phyloP scores from a whole-genome alignment of 2,113 vertebrate species.

The Sander lucioperca region DNA sequence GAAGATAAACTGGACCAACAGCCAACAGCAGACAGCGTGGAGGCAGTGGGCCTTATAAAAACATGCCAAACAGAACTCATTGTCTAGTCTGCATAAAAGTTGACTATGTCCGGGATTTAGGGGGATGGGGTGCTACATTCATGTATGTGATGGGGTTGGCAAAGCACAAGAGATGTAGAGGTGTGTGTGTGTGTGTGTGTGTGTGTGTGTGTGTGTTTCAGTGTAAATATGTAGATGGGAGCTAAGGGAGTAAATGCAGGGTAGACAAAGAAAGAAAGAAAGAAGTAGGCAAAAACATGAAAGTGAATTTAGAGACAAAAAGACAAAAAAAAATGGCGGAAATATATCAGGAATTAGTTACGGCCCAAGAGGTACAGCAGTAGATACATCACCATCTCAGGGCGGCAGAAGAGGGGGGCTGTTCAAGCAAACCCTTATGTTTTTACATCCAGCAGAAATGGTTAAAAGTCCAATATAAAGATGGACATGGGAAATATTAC shows the following conservation, averaged over 20 bases:
- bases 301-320: conserved; percentile 46
- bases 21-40: conserved; percentile 21
- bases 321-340: conserved; percentile 39
- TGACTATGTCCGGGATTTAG: conserved; percentile 12
- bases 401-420: conserved; percentile 6
- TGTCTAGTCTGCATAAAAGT: conserved; percentile 48
- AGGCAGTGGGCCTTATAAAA: conserved; percentile 18
- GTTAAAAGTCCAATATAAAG: conserved; percentile 24
- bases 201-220: not conserved
- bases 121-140: not conserved
- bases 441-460: conserved; percentile 33
- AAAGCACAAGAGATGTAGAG: conserved; percentile 5
- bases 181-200: not conserved
- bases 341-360: conserved; percentile 48
- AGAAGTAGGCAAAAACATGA: conserved; percentile 14
- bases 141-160: conserved; percentile 14
- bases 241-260: not conserved
- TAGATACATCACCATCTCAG: conserved; percentile 48
- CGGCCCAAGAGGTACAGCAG: conserved; percentile 27
- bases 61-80: conserved; percentile 30
- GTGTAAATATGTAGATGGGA: conserved; percentile 21
- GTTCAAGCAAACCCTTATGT: conserved; percentile 26
- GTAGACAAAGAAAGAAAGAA: not conserved
- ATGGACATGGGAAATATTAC: conserved; percentile 18
- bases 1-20: conserved; percentile 66